Base-by-base conservation (phyloP, 2,113 vertebrate species). In the Circaetus cinerascens region DNA sequence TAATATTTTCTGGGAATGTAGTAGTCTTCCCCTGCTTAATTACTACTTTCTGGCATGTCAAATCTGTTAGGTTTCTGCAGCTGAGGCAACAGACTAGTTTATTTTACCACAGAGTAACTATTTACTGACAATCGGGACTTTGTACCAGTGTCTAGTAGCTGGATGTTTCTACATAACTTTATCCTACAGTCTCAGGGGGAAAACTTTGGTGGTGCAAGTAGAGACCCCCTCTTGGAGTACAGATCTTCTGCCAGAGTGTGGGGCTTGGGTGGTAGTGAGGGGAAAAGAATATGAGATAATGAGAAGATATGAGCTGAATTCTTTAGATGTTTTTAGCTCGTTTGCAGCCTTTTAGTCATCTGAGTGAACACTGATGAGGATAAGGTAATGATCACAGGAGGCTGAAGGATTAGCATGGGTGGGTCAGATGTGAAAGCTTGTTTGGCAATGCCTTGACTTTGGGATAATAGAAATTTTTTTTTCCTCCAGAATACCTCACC, bases 121-220 rank as follows among this genome's bases (percentile, higher is more conserved):
- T 90, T 76, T 77, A 66, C 53, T 77, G 51, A 9, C 43, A 36
- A 8, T 2, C 0, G 1, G 20, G 55, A 34, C 55, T 73, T 86
- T 46, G n/a, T 83, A 38, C 25, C n/a, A 17, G 8, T 41, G 41
- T 64, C 20, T 40, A 2, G 11, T 59, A 53, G 55, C 29, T 56
- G 38, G 3, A 7, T 51, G 14, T 69, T 80, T 80, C 29, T 63
- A 9, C 8, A 0, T 34, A 46, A 36, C 43, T 46, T 75, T 30
- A 30, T 50, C 5, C 38, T 55, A 0, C 14, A 10, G 0, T n/a
- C 43, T 66, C 8, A 6, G 17, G 15, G 15, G 27, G 8, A 38
- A 15, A 23, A 14, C 30, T 60, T 38, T 25, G 22, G 22, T 92
- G 32, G 29, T 68, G 57, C 34, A 53, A 34, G 14, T 19, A 22